A percentile compares a stretch with the other conserved stretches of the same genome.
phyloP scores from a whole-genome alignment of 2,797 vertebrate genomes.

The Betta splendens region DNA sequence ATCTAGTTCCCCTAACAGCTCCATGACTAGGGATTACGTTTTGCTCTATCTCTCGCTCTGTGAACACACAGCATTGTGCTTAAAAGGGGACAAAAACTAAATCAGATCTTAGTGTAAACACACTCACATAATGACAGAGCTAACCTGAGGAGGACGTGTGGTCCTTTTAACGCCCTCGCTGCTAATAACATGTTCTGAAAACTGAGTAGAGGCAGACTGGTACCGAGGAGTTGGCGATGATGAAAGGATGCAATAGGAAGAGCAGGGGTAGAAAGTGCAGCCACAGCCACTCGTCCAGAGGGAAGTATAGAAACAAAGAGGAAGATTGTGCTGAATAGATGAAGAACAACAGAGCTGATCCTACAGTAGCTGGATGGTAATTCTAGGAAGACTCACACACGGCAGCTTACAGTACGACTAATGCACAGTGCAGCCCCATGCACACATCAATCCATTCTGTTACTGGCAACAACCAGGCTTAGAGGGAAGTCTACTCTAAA shows the following conservation, averaged over 20 bases:
- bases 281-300: conserved; percentile 24
- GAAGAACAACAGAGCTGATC: conserved; percentile 4
- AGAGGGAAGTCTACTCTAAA: too few species aligned
- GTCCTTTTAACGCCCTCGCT: too few species aligned
- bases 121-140: too few species aligned
- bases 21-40: too few species aligned
- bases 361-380: neutral
- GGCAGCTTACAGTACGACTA: neutral
- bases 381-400: conserved; percentile 3
- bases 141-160: too few species aligned
- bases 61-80: too few species aligned
- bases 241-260: conserved; percentile 1
- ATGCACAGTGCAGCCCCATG: neutral
- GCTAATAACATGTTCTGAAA: too few species aligned
- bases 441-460: neutral
- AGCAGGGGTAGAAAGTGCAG: conserved; percentile 15
- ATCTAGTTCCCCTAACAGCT: too few species aligned
- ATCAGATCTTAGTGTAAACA: too few species aligned
- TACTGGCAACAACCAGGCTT: too few species aligned
- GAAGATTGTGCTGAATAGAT: conserved; percentile 19
- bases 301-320: neutral
- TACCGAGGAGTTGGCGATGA: conserved; percentile 11
- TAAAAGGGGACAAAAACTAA: too few species aligned
- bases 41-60: too few species aligned
- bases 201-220: neutral